A percentile compares a stretch with the other conserved stretches of the same genome.
Conservation (phyloP, 2,888 invertebrate species). For the Sinopyrophorus schimmeli region DNA sequence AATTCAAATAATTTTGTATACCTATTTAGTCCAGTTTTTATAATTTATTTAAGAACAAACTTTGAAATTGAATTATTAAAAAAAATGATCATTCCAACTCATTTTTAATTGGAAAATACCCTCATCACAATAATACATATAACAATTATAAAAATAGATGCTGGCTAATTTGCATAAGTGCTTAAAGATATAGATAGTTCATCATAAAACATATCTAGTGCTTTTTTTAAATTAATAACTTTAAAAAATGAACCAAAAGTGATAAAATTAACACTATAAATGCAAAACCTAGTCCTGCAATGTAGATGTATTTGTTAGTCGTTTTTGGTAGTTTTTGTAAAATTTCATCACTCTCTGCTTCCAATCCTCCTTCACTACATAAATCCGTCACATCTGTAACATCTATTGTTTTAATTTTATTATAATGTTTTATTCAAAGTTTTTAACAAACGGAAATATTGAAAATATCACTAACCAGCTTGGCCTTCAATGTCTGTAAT, state of each 20-base stretch:
- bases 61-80: too few relatives aligned
- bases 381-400: slow-evolving; percentile 53
- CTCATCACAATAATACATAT: too few relatives aligned
- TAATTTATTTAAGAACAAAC: too few relatives aligned
- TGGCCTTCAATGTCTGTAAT: slow-evolving; percentile 76
- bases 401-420: slow-evolving; percentile 1
- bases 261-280: slow-evolving; percentile 66
- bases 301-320: slow-evolving; percentile 64
- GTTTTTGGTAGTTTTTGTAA: slow-evolving; percentile 58
- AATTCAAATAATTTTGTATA: too few relatives aligned
- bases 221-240: slow-evolving; percentile 6
- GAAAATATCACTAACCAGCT: slow-evolving; percentile 61
- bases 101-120: too few relatives aligned
- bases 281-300: slow-evolving; percentile 65
- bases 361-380: slow-evolving; percentile 51
- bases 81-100: too few relatives aligned
- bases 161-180: too few relatives aligned
- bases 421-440: too few relatives aligned
- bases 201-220: not conserved
- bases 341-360: slow-evolving; percentile 57
- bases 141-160: too few relatives aligned
- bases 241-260: slow-evolving; percentile 55
- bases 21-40: too few relatives aligned
- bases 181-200: not conserved
- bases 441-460: not conserved